Evolutionary conservation across 1,140 invertebrate species (phyloP).

Genomic region (Drosophila azteca): DNA sequence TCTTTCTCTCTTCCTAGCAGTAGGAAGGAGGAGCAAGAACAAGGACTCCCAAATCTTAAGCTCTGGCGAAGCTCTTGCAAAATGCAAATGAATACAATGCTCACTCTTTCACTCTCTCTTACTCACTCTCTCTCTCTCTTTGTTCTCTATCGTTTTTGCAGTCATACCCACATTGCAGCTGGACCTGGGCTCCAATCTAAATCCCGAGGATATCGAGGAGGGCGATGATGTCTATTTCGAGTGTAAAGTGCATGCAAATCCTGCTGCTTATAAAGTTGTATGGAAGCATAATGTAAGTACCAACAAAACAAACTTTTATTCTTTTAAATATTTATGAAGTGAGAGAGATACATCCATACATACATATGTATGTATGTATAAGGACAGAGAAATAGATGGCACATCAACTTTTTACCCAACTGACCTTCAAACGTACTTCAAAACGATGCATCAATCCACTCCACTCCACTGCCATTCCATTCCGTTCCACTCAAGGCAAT

Average conservation of each 20-base stretch:
- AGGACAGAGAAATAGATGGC: neutral
- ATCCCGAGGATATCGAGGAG: constrained; percentile 94
- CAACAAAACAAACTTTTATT: constrained; percentile 33
- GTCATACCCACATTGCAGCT: constrained; percentile 90
- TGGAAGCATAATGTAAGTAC: constrained; percentile 96
- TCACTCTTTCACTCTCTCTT: constrained; percentile 17
- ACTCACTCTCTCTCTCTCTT: constrained; percentile 14
- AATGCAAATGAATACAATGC: constrained; percentile 38
- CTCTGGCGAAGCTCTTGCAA: constrained; percentile 38
- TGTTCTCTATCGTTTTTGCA: constrained; percentile 83
- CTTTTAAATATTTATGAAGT: constrained; percentile 53
- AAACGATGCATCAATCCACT: constrained; percentile 18
- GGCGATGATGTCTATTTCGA: constrained; percentile 96
- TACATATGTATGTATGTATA: neutral
- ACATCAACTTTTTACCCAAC: constrained; percentile 5
- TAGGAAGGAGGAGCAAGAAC: too few relatives aligned
- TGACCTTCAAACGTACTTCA: constrained; percentile 66
- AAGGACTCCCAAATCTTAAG: constrained; percentile 18
- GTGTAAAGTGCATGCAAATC: constrained; percentile 94
- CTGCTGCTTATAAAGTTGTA: constrained; percentile 92
- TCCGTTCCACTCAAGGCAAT: constrained; percentile 27
- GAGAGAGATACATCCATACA: neutral
- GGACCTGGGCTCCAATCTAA: constrained; percentile 91
- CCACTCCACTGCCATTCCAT: too few relatives aligned
- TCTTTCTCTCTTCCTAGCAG: too few relatives aligned